Conservation (phyloP, 2,797 vertebrate species). For the Sebastes hubbsi region DNA sequence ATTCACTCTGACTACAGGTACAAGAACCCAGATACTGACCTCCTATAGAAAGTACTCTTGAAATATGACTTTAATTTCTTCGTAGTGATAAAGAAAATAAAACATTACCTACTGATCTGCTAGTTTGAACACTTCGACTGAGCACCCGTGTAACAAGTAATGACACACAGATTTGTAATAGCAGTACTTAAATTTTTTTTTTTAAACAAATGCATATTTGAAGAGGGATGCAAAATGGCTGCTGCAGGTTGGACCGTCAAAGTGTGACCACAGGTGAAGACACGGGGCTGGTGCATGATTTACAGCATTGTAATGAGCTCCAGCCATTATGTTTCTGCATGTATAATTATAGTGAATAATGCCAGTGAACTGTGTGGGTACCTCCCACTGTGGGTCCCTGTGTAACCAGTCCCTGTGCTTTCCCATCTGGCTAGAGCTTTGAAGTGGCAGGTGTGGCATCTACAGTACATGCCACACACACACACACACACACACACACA, state of each 20-base stretch:
- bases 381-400: conserved; percentile 62
- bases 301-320: conserved; percentile 37
- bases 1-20: not conserved
- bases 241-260: conserved; percentile 29
- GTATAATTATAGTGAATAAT: conserved; percentile 63
- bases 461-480: conserved; percentile 22
- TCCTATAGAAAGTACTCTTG: not conserved
- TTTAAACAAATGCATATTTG: conserved; percentile 7
- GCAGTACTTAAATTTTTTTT: not conserved
- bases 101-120: not conserved
- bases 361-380: conserved; percentile 50
- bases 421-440: conserved; percentile 70
- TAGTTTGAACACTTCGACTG: not conserved
- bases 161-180: not conserved
- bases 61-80: conserved; percentile 15
- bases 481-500: not conserved
- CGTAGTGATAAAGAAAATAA: not conserved
- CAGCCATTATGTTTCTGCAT: conserved; percentile 56
- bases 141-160: not conserved
- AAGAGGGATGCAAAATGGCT: not conserved
- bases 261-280: conserved; percentile 46
- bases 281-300: conserved; percentile 1
- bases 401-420: conserved; percentile 45
- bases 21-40: not conserved
- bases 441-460: conserved; percentile 75